phyloP scores from a whole-genome alignment of 2,888 invertebrate species.

The Polydrusus cervinus region DNA sequence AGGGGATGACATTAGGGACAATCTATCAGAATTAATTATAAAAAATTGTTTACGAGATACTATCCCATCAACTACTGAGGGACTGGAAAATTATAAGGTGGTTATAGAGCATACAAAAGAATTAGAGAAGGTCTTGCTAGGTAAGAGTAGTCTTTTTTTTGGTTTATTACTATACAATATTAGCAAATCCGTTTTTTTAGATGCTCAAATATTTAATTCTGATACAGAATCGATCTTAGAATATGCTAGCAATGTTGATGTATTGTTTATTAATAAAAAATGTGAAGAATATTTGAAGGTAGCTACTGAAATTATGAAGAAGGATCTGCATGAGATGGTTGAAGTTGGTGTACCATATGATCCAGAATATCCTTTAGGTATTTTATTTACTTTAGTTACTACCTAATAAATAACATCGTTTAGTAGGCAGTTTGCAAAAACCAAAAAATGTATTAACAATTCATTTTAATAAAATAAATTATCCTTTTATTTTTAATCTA shows the following conservation, averaged over 20 bases:
- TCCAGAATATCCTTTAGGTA: conserved; percentile 71
- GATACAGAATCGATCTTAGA: conserved; percentile 77
- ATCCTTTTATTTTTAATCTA: no score
- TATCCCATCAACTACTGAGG: conserved; percentile 84
- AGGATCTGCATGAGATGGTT: conserved; percentile 85
- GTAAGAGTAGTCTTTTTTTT: conserved; percentile 26
- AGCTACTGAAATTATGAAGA: conserved; percentile 83
- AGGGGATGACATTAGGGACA: conserved; percentile 74
- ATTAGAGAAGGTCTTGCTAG: conserved; percentile 78
- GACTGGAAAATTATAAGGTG: conserved; percentile 78
- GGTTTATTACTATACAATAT: not conserved
- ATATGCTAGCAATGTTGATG: conserved; percentile 83
- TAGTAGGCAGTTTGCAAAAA: no score
- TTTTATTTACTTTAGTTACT: no score
- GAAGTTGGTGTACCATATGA: conserved; percentile 72
- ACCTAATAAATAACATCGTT: no score
- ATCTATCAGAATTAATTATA: conserved; percentile 79
- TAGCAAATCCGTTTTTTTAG: conserved; percentile 52
- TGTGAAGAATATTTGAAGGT: conserved; percentile 81
- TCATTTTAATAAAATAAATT: no score
- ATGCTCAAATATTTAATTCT: conserved; percentile 75
- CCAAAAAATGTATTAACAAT: no score
- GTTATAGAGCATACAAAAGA: conserved; percentile 78
- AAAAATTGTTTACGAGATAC: conserved; percentile 84
- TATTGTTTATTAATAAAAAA: conserved; percentile 84